Conservation (phyloP, 1,140 invertebrate genomes). For the Nephila pilipes region DNA sequence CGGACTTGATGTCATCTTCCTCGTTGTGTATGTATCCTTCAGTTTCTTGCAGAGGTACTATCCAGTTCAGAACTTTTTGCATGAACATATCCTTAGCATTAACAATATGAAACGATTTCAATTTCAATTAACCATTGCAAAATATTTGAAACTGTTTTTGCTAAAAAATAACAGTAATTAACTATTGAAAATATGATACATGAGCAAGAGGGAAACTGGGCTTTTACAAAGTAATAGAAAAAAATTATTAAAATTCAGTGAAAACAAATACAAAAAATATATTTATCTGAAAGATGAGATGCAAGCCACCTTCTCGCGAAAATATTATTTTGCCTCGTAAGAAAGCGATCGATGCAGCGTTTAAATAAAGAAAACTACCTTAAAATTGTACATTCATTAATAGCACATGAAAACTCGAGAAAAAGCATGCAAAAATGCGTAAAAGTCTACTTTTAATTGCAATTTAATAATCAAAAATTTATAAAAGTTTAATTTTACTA, state of each 20-base stretch:
- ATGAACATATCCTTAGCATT: neutral
- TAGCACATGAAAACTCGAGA: too few relatives aligned
- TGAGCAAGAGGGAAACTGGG: too few relatives aligned
- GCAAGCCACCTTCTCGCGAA: neutral
- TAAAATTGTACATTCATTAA: too few relatives aligned
- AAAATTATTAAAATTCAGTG: neutral
- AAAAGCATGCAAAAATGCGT: too few relatives aligned
- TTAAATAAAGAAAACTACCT: neutral
- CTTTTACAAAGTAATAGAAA: neutral
- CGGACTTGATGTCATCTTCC: neutral
- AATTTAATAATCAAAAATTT: too few relatives aligned
- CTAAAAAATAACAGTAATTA: neutral
- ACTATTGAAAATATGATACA: too few relatives aligned
- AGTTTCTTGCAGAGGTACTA: neutral
- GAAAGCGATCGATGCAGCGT: neutral
- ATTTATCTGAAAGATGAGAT: neutral
- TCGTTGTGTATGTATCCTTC: neutral
- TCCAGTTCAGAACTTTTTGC: slow-evolving; percentile 25
- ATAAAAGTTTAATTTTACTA: too few relatives aligned
- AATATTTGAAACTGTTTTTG: neutral
- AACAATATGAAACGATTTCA: neutral
- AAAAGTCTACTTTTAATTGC: too few relatives aligned
- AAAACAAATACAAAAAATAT: neutral
- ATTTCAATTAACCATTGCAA: neutral
- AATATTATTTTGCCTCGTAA: neutral